Evolutionary conservation across 1,140 invertebrate genomes (phyloP).

Genomic region (Ruditapes philippinarum): DNA sequence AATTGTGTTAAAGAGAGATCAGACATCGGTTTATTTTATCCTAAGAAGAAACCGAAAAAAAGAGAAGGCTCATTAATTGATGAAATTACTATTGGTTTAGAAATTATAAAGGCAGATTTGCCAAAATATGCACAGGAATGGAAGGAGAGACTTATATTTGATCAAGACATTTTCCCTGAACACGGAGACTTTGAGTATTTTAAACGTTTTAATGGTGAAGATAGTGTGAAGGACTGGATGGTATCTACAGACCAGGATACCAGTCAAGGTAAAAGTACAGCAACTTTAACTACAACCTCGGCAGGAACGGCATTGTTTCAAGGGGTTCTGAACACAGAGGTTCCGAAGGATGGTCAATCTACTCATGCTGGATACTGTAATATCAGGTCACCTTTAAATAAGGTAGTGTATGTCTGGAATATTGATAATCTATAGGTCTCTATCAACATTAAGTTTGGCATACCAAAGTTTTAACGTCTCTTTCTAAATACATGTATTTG

Average conservation of each 20-base stretch:
- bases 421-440: too few species aligned
- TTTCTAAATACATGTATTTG: too few species aligned
- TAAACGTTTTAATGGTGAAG: constrained; percentile 85
- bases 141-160: constrained; percentile 89
- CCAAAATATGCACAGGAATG: constrained; percentile 91
- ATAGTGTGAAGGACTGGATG: constrained; percentile 91
- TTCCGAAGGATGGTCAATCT: constrained; percentile 93
- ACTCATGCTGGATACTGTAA: constrained; percentile 93
- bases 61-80: constrained; percentile 84
- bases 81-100: constrained; percentile 88
- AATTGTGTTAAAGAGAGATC: neutral
- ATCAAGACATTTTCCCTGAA: constrained; percentile 88
- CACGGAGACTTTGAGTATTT: constrained; percentile 85
- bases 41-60: constrained; percentile 98
- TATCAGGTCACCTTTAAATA: constrained; percentile 90
- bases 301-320: constrained; percentile 92
- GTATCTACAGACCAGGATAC: constrained; percentile 93
- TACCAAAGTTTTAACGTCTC: too few species aligned
- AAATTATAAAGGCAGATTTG: constrained; percentile 90
- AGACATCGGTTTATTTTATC: constrained; percentile 91
- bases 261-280: constrained; percentile 92
- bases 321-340: constrained; percentile 90
- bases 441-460: too few species aligned
- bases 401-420: too few species aligned
- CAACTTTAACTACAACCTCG: constrained; percentile 88